Evolutionary conservation across 2,888 invertebrate genomes (phyloP), one percentile per base, ranked within the genome.

Genomic region (Metellina segmentata): DNA sequence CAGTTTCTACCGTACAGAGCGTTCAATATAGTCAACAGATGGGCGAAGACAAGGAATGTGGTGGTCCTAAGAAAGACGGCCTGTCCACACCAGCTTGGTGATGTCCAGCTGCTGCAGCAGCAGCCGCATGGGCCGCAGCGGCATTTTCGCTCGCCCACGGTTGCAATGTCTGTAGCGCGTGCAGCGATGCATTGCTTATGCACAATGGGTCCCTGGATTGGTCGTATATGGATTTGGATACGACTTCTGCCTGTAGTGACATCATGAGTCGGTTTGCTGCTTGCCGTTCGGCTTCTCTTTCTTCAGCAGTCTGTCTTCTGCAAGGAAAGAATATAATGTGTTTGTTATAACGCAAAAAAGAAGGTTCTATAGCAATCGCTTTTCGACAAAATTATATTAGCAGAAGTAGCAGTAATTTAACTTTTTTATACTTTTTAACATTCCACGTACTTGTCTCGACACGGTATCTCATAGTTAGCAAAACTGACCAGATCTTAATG

Each of bases 251-350:
- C 96, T 99, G 99, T 52, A 99, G 96, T 0, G 98, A 98, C 94
- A 99, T 96, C 98, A 99, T 98, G 94, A 99, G 96, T 90, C 99
- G 96, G 95, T 98, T 99, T 89, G 99, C 99, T n/a, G 99, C 99
- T 95, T 99, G 99, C 91, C 99, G 96, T 95, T 99, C 99, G 0
- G 99, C 98, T 95, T 99, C 99, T 7, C 99, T 96, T 94, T 99
- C 99, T 95, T 99, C 99, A 0, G 99, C 99, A 20, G 99, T 99
- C 96, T 99, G 99, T 93, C 99, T 96, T 96, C 99, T 99, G 96
- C 20, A 94, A 94, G 71, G 85, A 81, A 20, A 90, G 20, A 71
- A 81, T 20, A 52, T 34, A 34, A 34, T 34, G 34, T 34, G 34
- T 34, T 34, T 34, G 1, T 34, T 34, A 2, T 34, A 34, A 34